Percentiles rank a stretch among this genome's conserved stretches.
Evolutionary conservation across 2,888 invertebrate genomes (phyloP).

Genomic region (Conops quadrifasciatus): DNA sequence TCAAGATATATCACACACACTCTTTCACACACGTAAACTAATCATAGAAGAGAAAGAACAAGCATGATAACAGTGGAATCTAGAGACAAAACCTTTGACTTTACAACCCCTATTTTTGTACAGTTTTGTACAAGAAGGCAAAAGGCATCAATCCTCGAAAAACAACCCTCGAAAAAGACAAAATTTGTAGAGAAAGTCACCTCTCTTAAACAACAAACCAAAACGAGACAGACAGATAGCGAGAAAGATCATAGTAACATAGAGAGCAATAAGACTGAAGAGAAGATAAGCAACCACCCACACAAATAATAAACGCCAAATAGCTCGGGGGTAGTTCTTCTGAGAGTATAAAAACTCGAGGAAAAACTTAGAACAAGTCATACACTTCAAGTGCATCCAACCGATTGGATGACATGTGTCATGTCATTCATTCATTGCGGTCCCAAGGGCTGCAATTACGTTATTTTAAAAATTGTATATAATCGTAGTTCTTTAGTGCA

Average conservation of each 20-base stretch:
- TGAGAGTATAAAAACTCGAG: conserved; percentile 38
- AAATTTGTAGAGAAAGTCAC: background rate
- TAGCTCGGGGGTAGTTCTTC: conserved; percentile 11
- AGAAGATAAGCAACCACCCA: background rate
- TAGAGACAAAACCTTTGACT: too few species aligned
- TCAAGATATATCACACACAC: too few species aligned
- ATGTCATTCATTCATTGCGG: background rate
- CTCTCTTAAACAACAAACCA: background rate
- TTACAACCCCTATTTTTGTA: background rate
- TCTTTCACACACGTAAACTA: too few species aligned
- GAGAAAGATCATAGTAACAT: background rate
- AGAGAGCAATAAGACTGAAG: background rate
- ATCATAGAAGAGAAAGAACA: too few species aligned
- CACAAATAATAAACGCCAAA: background rate
- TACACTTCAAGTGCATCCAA: conserved; percentile 45
- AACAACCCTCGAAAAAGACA: background rate
- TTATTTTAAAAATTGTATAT: background rate
- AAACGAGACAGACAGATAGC: too few species aligned
- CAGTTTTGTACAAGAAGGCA: background rate
- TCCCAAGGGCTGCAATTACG: background rate
- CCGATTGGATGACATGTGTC: conserved; percentile 1
- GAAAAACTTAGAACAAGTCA: conserved; percentile 25
- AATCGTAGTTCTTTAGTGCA: too few species aligned
- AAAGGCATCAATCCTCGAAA: background rate
- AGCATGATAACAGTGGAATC: too few species aligned